Conservation (phyloP, 2,113 vertebrate genomes). For the Aspiorhynchus laticeps region DNA sequence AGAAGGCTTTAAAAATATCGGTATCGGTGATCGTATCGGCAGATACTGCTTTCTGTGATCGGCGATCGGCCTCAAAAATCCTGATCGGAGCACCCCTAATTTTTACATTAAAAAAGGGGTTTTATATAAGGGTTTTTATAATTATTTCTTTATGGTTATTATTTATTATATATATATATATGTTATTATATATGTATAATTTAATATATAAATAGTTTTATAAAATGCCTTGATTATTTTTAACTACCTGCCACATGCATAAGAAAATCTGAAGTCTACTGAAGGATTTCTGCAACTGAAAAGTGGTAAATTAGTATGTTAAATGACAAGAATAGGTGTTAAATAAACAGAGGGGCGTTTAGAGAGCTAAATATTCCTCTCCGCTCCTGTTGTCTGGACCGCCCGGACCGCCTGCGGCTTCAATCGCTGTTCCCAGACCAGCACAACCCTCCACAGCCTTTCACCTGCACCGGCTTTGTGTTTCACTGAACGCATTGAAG, state of each 20-base stretch:
- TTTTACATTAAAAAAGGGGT: too few species aligned
- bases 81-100: too few species aligned
- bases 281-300: neutral
- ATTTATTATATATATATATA: too few species aligned
- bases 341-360: neutral
- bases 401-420: neutral
- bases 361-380: slow-evolving; percentile 16
- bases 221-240: neutral
- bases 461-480: slow-evolving; percentile 12
- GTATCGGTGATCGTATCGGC: too few species aligned
- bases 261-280: neutral
- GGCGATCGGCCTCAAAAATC: too few species aligned
- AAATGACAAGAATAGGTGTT: neutral
- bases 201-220: too few species aligned
- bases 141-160: too few species aligned
- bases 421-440: slow-evolving; percentile 14
- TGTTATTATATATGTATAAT: too few species aligned
- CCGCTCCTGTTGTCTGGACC: neutral
- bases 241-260: neutral
- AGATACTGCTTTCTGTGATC: too few species aligned
- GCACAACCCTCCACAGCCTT: neutral
- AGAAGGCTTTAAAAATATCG: too few species aligned
- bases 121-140: too few species aligned
- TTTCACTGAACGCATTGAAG: neutral
- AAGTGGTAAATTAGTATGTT: neutral